Conservation (phyloP, 2,888 invertebrate species). For the Galeruca laticollis region DNA sequence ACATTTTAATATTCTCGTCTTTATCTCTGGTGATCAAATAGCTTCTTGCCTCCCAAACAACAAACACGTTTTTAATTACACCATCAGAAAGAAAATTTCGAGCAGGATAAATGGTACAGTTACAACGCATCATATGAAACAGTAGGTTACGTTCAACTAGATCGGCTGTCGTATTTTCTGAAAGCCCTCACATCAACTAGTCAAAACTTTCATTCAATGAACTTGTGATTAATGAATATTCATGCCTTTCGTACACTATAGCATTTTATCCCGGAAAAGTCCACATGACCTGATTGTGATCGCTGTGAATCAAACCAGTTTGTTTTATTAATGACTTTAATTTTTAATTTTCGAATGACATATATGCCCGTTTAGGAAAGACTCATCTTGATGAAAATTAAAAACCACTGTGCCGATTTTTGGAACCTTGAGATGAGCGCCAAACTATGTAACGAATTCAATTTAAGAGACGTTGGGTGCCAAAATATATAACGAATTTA, state of each 20-base stretch:
- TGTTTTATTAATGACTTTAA: constrained; percentile 17
- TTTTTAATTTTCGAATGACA: constrained; percentile 9
- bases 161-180: constrained; percentile 18
- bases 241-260: constrained; percentile 2
- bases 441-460: too few species aligned
- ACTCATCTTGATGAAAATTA: background rate
- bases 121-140: constrained; percentile 7
- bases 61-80: too few species aligned
- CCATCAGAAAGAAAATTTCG: background rate
- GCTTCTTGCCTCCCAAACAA: too few species aligned
- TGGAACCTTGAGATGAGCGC: too few species aligned
- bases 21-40: background rate
- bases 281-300: constrained; percentile 19
- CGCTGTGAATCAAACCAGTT: constrained; percentile 14
- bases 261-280: constrained; percentile 3
- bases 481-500: too few species aligned
- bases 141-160: constrained; percentile 16
- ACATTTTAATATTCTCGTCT: too few species aligned
- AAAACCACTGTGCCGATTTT: too few species aligned
- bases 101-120: background rate
- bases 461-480: too few species aligned
- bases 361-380: background rate
- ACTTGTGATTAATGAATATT: constrained; percentile 17
- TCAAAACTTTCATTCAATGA: constrained; percentile 21
- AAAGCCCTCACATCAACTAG: constrained; percentile 21